These are phyloP conservation scores for Melanargia galathea DNA, from an alignment of 2,888 invertebrate species.

Conservation along the genomic window DNA sequence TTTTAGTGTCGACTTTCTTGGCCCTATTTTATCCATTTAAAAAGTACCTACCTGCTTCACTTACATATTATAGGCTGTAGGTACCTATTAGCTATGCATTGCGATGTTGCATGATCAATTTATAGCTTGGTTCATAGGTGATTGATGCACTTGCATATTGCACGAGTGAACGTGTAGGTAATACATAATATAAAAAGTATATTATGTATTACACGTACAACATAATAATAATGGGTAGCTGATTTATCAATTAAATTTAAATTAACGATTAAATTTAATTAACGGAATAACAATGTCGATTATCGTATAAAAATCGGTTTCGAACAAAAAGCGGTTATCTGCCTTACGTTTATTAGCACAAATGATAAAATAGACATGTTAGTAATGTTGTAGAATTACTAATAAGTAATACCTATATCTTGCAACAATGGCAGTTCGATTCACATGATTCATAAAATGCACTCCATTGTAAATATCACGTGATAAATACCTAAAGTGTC, in stretches of 20 bases:
- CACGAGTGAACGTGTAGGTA: constrained; percentile 5
- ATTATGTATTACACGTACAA: too few relatives aligned
- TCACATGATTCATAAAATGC: constrained; percentile 5
- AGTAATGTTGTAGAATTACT: too few relatives aligned
- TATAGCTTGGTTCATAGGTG: constrained; percentile 60
- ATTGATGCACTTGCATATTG: constrained; percentile 53
- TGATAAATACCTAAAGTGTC: constrained; percentile 8
- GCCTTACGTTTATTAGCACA: too few relatives aligned
- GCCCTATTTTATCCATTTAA: background rate
- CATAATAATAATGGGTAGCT: background rate
- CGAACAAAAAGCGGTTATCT: too few relatives aligned
- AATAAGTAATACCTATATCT: too few relatives aligned
- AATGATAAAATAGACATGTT: too few relatives aligned
- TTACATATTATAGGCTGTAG: constrained; percentile 11
- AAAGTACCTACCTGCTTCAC: background rate
- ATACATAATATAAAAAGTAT: too few relatives aligned
- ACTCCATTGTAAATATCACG: constrained; percentile 2
- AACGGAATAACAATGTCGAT: background rate
- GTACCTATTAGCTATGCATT: constrained; percentile 48
- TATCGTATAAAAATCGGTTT: too few relatives aligned
- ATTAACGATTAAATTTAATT: too few relatives aligned
- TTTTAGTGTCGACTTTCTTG: too few relatives aligned
- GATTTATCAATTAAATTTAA: background rate
- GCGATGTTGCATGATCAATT: constrained; percentile 58
- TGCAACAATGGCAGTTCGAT: background rate